These are phyloP conservation scores for Percopsis transmontana DNA, from an alignment of 2,113 vertebrate genomes.

Conservation along the genomic window DNA sequence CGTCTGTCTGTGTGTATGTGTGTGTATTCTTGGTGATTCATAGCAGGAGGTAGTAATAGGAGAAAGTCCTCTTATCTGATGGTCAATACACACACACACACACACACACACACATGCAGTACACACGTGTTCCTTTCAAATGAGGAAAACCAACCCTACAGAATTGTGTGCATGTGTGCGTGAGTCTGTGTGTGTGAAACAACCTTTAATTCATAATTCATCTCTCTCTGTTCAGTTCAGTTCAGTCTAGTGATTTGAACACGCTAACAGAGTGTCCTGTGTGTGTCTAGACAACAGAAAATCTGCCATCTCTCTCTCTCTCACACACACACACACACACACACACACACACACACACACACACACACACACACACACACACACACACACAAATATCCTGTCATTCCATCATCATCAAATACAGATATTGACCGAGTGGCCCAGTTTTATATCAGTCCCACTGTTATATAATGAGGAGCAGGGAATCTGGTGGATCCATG, in stretches of 20 bases:
- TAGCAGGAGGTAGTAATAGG: too few relatives aligned
- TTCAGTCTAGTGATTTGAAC: too few relatives aligned
- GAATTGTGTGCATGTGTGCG: too few relatives aligned
- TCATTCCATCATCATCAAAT: neutral
- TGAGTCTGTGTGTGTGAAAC: too few relatives aligned
- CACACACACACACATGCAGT: neutral
- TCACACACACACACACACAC: neutral
- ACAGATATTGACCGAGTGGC: neutral
- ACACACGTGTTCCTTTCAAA: too few relatives aligned
- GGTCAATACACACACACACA: neutral
- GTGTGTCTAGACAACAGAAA: too few relatives aligned
- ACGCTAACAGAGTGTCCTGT: too few relatives aligned
- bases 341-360: neutral
- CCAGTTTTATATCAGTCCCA: neutral
- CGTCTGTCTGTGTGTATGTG: too few relatives aligned
- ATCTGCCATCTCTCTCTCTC: neutral
- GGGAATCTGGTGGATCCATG: constrained; percentile 8
- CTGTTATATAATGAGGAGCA: constrained; percentile 20
- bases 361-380: neutral
- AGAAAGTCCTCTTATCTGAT: too few relatives aligned
- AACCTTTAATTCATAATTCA: too few relatives aligned
- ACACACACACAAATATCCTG: neutral
- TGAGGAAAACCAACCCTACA: too few relatives aligned
- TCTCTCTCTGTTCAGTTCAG: too few relatives aligned
- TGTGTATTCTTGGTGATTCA: neutral